Base-by-base conservation (phyloP, 2,113 vertebrate species). In the Lagopus leucura region DNA sequence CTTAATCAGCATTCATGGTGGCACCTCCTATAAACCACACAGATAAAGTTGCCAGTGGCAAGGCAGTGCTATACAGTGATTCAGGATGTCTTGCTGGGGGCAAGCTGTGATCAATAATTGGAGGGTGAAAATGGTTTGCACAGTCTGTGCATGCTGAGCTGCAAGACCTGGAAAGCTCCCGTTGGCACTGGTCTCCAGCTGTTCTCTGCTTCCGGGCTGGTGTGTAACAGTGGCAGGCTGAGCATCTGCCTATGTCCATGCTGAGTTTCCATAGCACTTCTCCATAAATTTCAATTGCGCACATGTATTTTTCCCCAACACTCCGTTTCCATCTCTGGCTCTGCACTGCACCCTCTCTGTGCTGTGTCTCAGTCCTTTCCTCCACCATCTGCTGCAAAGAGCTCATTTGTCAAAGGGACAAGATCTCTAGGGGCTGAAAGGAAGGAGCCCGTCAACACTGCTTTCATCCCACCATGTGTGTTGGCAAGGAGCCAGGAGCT, bases 1-100 rank as follows among this genome's bases (percentile, higher is more conserved):
- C 15, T 70, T 47, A 42, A 13, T 6, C 20, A 8, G 16, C 0
- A 0, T 12, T 8, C 13, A 16, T 6, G 1, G 3, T 60, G 12
- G 7, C 34, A 17, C 14, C 18, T 48, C 11, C 38, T 65, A 30
- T 21, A 85, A 85, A 45, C 7, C 8, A 36, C 24, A 61, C 14
- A 24, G 21, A 90, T 42, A 45, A 69, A 69, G 6, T 4, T 6
- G 0, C 54, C 38, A 18, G 4, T 20, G 19, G 43, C 66, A 42
- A 70, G 45, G 45, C 48, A 82, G 30, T 58, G 13, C 52, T 70
- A 50, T 32, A 30, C 4, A 12, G 12, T 24, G 28, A 50, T 57
- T 50, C 30, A 20, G 32, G 75, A 60, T 6, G 30, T 66, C 42
- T 80, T 0, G 0, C 6, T 7, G 36, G 16, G 22, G 24, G 17